Evolutionary conservation across 2,888 invertebrate genomes (phyloP).

Genomic region (Rotaria socialis): DNA sequence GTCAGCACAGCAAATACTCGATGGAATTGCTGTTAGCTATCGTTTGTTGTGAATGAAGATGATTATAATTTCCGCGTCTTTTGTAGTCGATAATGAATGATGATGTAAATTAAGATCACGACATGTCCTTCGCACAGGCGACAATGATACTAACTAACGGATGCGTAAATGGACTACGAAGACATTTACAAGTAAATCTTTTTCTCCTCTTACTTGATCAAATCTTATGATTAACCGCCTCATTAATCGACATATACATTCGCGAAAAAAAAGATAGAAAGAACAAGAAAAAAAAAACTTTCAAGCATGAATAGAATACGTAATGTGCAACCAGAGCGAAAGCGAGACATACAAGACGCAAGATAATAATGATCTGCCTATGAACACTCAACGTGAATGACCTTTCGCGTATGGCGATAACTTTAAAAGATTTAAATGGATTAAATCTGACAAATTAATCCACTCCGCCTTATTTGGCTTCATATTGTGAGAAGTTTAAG

Average conservation of each 20-base stretch:
- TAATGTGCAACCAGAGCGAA: background rate
- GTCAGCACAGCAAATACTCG: background rate
- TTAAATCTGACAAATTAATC: background rate
- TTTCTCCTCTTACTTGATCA: background rate
- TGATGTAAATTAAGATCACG: slow-evolving; percentile 22
- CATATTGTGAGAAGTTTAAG: background rate
- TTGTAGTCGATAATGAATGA: background rate
- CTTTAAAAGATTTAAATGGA: background rate
- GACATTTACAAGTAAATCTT: background rate
- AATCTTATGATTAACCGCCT: slow-evolving; percentile 13
- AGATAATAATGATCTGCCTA: background rate
- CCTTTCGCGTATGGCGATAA: background rate
- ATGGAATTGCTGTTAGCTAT: background rate
- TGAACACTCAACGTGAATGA: background rate
- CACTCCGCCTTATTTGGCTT: background rate
- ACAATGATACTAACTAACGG: slow-evolving; percentile 4
- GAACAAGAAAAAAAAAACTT: background rate
- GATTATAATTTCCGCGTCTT: background rate
- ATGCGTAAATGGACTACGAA: background rate
- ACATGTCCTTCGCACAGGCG: slow-evolving; percentile 4
- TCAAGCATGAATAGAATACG: background rate
- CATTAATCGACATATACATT: slow-evolving; percentile 1
- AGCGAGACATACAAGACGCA: background rate
- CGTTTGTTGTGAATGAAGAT: background rate
- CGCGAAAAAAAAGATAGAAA: background rate